These are phyloP conservation scores for Campoletis raptor DNA, from an alignment of 2,888 invertebrate genomes.

Conservation along the genomic window DNA sequence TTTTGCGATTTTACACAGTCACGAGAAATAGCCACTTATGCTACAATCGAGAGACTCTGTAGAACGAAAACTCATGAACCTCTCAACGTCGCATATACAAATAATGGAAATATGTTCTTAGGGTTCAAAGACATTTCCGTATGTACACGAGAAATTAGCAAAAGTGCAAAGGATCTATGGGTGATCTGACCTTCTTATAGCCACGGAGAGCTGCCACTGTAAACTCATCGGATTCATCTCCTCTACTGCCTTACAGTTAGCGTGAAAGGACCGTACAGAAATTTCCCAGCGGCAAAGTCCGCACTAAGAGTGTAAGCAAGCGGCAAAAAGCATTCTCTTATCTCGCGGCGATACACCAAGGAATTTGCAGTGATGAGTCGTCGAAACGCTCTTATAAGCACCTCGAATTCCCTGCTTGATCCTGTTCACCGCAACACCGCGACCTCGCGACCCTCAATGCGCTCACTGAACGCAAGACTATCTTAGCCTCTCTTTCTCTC, in stretches of 20 bases:
- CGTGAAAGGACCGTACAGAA: constrained; percentile 36
- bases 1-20: constrained; percentile 21
- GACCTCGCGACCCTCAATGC: constrained; percentile 67
- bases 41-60: not conserved
- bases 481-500: constrained; percentile 41
- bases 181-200: constrained; percentile 49
- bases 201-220: constrained; percentile 38
- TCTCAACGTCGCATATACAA: constrained; percentile 47
- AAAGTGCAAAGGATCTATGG: constrained; percentile 52
- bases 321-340: constrained; percentile 75
- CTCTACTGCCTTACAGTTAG: not conserved
- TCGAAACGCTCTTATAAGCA: constrained; percentile 75
- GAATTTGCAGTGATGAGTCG: constrained; percentile 79
- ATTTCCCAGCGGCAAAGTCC: constrained; percentile 57
- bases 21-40: constrained; percentile 11
- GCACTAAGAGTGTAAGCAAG: constrained; percentile 13
- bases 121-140: not conserved
- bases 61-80: constrained; percentile 49
- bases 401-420: constrained; percentile 75
- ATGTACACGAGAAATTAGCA: constrained; percentile 37
- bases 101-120: not conserved
- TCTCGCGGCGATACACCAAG: constrained; percentile 72
- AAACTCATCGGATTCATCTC: constrained; percentile 52
- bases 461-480: constrained; percentile 32
- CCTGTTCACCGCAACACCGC: constrained; percentile 72